These are phyloP conservation scores for Spisula solida DNA, from an alignment of 2,888 invertebrate genomes.

Conservation along the genomic window DNA sequence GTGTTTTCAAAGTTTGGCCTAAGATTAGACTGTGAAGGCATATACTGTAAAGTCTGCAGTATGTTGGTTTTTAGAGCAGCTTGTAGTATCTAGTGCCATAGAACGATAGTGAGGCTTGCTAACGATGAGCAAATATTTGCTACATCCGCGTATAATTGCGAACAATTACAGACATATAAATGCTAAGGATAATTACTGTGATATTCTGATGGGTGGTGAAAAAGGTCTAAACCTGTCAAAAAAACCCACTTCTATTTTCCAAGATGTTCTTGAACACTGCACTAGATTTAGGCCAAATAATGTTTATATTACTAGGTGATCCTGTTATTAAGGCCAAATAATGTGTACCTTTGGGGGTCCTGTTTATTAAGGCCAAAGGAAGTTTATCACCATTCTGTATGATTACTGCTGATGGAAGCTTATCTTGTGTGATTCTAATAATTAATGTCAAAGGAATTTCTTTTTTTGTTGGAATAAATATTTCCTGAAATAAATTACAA, in stretches of 20 bases:
- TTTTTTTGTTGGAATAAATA: no score
- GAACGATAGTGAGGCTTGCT: background rate
- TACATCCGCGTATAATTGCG: constrained; percentile 55
- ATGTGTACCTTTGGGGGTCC: no score
- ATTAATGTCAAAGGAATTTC: no score
- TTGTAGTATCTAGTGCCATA: background rate
- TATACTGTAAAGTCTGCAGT: background rate
- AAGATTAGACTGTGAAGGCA: no score
- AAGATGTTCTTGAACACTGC: background rate
- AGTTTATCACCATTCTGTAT: no score
- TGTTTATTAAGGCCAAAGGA: no score
- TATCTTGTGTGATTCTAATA: no score
- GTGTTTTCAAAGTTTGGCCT: no score
- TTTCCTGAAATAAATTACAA: no score
- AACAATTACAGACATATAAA: constrained; percentile 64
- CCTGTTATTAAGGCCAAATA: no score
- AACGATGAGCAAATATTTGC: constrained; percentile 5
- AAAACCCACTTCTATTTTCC: constrained; percentile 18
- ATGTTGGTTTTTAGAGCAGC: background rate
- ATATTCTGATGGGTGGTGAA: constrained; percentile 43
- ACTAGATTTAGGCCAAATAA: background rate
- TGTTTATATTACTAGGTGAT: background rate
- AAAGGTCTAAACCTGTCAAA: constrained; percentile 22
- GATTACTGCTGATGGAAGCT: no score
- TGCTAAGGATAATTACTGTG: constrained; percentile 55